Evolutionary conservation across 37 sponge, comb jelly and placozoan genomes (phyloP), one percentile per base, ranked within the genome.

Genomic region (Haliclona indistincta): DNA sequence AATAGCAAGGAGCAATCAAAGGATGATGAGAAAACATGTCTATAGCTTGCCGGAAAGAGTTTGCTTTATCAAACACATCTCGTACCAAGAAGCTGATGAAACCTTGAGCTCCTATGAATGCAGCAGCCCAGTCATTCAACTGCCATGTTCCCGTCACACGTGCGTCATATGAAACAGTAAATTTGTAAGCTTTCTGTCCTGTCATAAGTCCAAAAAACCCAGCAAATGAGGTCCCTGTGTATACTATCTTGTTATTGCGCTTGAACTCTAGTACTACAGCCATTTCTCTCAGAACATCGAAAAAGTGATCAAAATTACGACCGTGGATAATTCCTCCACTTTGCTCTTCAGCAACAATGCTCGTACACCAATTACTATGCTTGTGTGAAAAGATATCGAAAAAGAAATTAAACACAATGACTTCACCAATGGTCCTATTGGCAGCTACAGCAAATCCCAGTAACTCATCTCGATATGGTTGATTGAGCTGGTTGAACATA

Each of bases 261-360:
- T 88, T 85, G 38, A 81, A 96, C 82, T 96, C 87, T 33, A 87
- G 86, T 42, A 74, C 76, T 17, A 90, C 55, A 23, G 86, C 84
- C 43, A 93, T 41, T 22, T 86, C 79, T 56, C 83, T 52, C 8
- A 96, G 89, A 38, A 79, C 19, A 20, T 61, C 66, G 7, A 63
- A 47, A 4, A 96, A 54, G 69, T 91, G 93, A 76, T 96, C 97
- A 38, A 96, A 56, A 64, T 96, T 96, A 39, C 97, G 42, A 4
- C 79, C 97, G 68, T 96, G 97, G 32, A 71, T 81, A 28, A 96
- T 82, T 0, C 56, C 60, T 25, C 96, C 96, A 23, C 83, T 76
- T 6, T 41, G 26, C 23, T 83, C 78, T 63, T 88, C 84, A 3
- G 81, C 90, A 4, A 96, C 89, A 65, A 96, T 96, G 52, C 93